Evolutionary conservation across 1,140 invertebrate species (phyloP).

Genomic region (Penaeus indicus): DNA sequence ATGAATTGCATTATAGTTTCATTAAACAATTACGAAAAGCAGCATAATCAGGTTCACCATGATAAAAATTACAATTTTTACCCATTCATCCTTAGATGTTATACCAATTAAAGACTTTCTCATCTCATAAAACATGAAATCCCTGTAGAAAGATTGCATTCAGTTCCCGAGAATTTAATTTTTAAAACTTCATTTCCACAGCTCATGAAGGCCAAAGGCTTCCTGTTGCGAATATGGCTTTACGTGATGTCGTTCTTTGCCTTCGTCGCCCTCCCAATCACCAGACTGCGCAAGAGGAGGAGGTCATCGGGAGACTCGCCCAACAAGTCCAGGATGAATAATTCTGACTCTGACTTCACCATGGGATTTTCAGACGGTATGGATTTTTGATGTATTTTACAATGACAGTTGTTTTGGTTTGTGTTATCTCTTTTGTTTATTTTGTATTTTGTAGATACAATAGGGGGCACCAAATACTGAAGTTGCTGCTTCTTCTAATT

Average conservation of each 20-base stretch:
- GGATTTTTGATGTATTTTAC: neutral
- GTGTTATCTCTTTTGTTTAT: neutral
- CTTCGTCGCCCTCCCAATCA: slow-evolving; percentile 22
- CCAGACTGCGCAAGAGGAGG: neutral
- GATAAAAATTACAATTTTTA: too few relatives aligned
- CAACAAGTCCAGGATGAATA: slow-evolving; percentile 14
- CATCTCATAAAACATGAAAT: too few relatives aligned
- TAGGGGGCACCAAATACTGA: too few relatives aligned
- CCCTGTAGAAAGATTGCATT: too few relatives aligned
- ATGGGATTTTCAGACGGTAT: slow-evolving; percentile 51
- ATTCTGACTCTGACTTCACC: slow-evolving; percentile 38
- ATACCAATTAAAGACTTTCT: too few relatives aligned
- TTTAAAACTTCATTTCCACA: neutral
- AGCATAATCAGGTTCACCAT: too few relatives aligned
- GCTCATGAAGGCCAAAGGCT: slow-evolving; percentile 24
- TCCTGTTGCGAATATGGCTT: slow-evolving; percentile 33
- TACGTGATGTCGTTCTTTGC: slow-evolving; percentile 9
- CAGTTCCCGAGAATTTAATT: too few relatives aligned
- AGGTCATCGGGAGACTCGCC: neutral
- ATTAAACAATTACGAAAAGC: too few relatives aligned
- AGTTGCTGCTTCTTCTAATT: too few relatives aligned
- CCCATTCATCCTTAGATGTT: too few relatives aligned
- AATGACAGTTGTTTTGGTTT: neutral
- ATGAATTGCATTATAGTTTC: too few relatives aligned
- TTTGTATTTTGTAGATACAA: neutral